Conservation (phyloP, 2,113 vertebrate genomes). For the Cyprinodon tularosa region DNA sequence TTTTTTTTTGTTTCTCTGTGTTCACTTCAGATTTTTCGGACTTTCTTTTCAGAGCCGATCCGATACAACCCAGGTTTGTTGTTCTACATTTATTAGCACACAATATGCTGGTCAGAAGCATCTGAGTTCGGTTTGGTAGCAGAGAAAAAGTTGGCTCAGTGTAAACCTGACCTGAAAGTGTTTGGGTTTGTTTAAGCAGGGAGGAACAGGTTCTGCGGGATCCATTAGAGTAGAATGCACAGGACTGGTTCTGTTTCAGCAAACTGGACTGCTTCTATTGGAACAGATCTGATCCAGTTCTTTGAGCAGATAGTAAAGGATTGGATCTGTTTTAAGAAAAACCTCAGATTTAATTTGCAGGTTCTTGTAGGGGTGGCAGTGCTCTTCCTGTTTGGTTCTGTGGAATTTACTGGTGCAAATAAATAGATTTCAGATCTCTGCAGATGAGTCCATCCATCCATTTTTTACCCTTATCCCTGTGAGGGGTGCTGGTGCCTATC, state of each 20-base stretch:
- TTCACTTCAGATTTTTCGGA: neutral
- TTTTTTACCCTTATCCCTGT: no score
- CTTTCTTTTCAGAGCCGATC: slow-evolving; percentile 11
- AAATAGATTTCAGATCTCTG: no score
- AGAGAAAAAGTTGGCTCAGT: neutral
- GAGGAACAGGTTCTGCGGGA: no score
- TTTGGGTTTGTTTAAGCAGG: neutral
- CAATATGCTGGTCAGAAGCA: neutral
- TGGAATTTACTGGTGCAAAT: no score
- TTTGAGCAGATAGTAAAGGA: neutral
- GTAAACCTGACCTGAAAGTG: neutral
- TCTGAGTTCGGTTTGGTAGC: neutral
- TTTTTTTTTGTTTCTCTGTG: neutral
- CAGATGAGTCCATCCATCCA: no score
- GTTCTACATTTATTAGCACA: neutral
- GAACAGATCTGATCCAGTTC: neutral
- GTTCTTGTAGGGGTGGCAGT: no score
- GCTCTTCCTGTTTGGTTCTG: no score
- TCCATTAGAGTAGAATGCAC: no score
- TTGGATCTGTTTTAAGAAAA: neutral
- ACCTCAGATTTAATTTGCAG: neutral
- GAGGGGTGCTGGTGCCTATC: no score
- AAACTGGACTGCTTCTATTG: no score
- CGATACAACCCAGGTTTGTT: neutral
- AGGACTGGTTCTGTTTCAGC: no score